Conservation (phyloP, 2,888 invertebrate species). For the Vannuccia rotundouncinata region DNA sequence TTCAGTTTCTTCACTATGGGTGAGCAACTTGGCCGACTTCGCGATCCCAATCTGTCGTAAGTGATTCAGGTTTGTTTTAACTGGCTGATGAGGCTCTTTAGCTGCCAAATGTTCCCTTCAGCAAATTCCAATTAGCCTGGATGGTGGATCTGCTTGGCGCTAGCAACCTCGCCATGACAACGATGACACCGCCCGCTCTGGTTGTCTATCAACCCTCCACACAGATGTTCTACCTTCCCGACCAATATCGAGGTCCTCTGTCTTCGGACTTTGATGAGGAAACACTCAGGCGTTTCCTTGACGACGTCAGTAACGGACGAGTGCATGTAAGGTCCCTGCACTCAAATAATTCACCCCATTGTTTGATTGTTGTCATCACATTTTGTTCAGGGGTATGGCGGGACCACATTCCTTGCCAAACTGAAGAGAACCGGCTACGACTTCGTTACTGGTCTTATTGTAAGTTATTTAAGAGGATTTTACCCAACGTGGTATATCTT, state of each 20-base stretch:
- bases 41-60: too few relatives aligned
- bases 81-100: too few relatives aligned
- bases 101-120: background rate
- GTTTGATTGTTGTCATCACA: too few relatives aligned
- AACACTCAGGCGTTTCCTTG: constrained; percentile 67
- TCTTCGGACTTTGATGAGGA: background rate
- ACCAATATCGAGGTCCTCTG: background rate
- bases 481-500: background rate
- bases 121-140: constrained; percentile 9
- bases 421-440: constrained; percentile 76
- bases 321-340: constrained; percentile 68
- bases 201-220: constrained; percentile 21
- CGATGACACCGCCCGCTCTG: constrained; percentile 10
- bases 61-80: too few relatives aligned
- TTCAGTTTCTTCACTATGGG: too few relatives aligned
- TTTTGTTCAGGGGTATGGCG: constrained; percentile 63
- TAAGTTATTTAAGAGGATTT: constrained; percentile 44
- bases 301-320: constrained; percentile 69
- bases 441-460: constrained; percentile 67
- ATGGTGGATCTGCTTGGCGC: background rate
- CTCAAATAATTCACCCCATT: too few relatives aligned
- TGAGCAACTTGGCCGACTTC: too few relatives aligned
- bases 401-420: constrained; percentile 70
- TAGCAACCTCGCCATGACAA: constrained; percentile 25
- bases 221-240: background rate